Percentiles rank a stretch among this genome's conserved stretches.
Evolutionary conservation across 2,888 invertebrate species (phyloP).

Genomic region (Teinopalpus imperialis): DNA sequence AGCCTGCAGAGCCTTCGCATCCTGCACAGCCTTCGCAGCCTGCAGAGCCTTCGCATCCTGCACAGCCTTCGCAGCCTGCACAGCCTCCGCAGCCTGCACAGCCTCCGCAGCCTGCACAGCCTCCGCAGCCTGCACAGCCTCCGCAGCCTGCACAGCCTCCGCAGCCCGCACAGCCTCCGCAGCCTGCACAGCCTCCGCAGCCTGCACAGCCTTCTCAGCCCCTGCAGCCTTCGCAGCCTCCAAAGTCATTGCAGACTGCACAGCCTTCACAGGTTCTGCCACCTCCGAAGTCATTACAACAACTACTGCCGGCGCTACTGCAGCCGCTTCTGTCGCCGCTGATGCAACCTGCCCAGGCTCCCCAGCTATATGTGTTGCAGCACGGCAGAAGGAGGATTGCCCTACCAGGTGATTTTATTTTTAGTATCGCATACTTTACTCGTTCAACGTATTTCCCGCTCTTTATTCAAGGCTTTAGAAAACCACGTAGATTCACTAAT

Average conservation of each 20-base stretch:
- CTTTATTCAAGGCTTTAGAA: too few relatives aligned
- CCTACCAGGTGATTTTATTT: conserved; percentile 10
- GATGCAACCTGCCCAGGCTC: too few relatives aligned
- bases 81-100: conserved; percentile 4
- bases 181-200: conserved; percentile 5
- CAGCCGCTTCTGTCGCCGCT: too few relatives aligned
- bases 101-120: conserved; percentile 5
- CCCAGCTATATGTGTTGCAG: background rate
- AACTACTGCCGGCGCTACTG: too few relatives aligned
- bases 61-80: conserved; percentile 7
- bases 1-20: conserved; percentile 1
- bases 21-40: conserved; percentile 10
- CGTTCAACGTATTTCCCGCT: too few relatives aligned
- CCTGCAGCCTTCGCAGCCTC: conserved; percentile 1
- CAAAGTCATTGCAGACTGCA: background rate
- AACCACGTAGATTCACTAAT: too few relatives aligned
- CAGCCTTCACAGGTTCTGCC: conserved; percentile 4
- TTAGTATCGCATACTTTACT: too few relatives aligned
- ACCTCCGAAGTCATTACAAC: too few relatives aligned
- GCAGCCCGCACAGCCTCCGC: too few relatives aligned
- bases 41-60: conserved; percentile 1
- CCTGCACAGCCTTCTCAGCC: too few relatives aligned
- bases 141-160: conserved; percentile 1
- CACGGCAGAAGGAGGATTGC: conserved; percentile 19
- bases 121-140: conserved; percentile 6